A percentile compares a stretch with the other conserved stretches of the same genome.
Evolutionary conservation across 1,140 invertebrate species (phyloP).

Genomic region (Zaprionus africanus): DNA sequence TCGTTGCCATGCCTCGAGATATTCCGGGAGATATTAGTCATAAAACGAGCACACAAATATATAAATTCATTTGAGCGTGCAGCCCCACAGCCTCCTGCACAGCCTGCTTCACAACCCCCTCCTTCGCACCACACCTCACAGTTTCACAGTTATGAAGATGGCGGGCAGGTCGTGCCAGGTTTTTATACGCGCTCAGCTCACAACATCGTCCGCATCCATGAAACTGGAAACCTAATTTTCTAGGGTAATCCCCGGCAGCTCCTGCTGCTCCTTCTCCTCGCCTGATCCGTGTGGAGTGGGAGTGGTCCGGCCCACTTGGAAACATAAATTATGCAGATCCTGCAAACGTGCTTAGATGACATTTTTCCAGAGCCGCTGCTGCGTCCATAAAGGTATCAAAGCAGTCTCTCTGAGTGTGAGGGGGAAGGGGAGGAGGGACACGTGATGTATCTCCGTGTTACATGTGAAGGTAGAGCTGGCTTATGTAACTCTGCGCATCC

Average conservation of each 20-base stretch:
- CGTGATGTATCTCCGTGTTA: slow-evolving; percentile 30
- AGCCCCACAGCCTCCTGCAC: slow-evolving; percentile 22
- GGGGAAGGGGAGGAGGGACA: not conserved
- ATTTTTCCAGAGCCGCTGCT: slow-evolving; percentile 68
- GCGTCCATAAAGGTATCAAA: slow-evolving; percentile 69
- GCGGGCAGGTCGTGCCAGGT: slow-evolving; percentile 69
- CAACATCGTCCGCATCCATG: slow-evolving; percentile 73
- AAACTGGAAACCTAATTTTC: slow-evolving; percentile 83
- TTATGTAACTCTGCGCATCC: slow-evolving; percentile 49
- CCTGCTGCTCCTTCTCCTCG: not conserved
- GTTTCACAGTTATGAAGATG: slow-evolving; percentile 72
- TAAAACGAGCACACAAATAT: slow-evolving; percentile 75
- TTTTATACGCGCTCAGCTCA: slow-evolving; percentile 69
- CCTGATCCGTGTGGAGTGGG: not conserved
- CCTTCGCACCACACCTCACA: slow-evolving; percentile 13
- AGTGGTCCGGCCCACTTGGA: slow-evolving; percentile 55
- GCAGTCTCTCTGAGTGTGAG: slow-evolving; percentile 9
- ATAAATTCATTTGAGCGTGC: slow-evolving; percentile 80
- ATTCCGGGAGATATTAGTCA: slow-evolving; percentile 79
- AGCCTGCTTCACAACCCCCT: not conserved
- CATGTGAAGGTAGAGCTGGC: slow-evolving; percentile 24
- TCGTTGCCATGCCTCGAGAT: slow-evolving; percentile 60
- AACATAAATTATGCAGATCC: slow-evolving; percentile 84
- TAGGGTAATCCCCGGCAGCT: slow-evolving; percentile 75
- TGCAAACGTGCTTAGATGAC: slow-evolving; percentile 83